These are phyloP conservation scores for Dasysyrphus tricinctus DNA, from an alignment of 2,888 invertebrate genomes.

Conservation along the genomic window DNA sequence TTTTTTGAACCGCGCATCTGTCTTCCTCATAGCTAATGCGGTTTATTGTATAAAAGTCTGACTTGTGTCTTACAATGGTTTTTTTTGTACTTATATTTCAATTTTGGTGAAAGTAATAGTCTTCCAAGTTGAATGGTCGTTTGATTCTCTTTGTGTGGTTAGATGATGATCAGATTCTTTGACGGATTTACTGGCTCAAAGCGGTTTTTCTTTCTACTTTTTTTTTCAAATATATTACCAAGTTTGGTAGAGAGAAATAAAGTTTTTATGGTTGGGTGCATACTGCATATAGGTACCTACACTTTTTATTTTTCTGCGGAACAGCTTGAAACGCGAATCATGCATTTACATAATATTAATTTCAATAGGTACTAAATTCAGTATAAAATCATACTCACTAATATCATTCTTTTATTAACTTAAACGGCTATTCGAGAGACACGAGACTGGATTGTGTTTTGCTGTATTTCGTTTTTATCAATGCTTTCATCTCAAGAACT, in stretches of 20 bases:
- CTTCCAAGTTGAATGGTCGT: constrained; percentile 41
- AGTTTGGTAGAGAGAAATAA: background rate
- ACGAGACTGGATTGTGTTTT: constrained; percentile 21
- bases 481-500: no score
- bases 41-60: constrained; percentile 40
- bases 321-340: background rate
- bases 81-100: constrained; percentile 35
- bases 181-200: background rate
- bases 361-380: background rate
- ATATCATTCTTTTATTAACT: background rate
- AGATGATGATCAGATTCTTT: constrained; percentile 7
- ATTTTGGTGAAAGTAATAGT: constrained; percentile 67
- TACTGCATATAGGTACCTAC: no score
- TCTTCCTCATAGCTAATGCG: constrained; percentile 21
- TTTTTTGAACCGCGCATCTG: constrained; percentile 1
- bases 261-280: background rate
- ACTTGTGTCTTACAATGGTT: constrained; percentile 40
- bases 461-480: no score
- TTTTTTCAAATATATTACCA: background rate
- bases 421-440: constrained; percentile 31
- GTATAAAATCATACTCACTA: background rate
- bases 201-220: background rate
- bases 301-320: background rate
- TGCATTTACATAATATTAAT: background rate
- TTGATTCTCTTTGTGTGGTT: background rate